phyloP scores from a whole-genome alignment of 2,113 vertebrate species.

The Spheniscus mendiculus region DNA sequence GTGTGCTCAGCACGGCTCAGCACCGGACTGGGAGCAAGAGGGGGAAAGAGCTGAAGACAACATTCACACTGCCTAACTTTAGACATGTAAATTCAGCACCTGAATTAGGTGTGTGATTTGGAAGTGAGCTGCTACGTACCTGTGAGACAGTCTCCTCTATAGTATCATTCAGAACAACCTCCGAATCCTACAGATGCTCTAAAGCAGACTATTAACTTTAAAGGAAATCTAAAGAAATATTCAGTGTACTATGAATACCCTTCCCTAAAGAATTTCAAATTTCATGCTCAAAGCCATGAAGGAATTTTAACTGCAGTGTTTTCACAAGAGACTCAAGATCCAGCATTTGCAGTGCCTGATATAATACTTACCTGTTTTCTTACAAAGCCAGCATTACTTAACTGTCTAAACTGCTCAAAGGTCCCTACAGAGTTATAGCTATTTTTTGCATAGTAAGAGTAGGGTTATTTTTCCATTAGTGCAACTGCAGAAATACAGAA shows the following conservation, averaged over 20 bases:
- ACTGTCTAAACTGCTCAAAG: background rate
- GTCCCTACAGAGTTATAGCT: background rate
- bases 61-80: rapidly evolving
- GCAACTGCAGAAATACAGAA: background rate
- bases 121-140: rapidly evolving
- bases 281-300: rapidly evolving
- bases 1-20: background rate
- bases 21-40: rapidly evolving
- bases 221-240: background rate
- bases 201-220: background rate
- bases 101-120: background rate
- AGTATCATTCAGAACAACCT: background rate
- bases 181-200: background rate
- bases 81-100: background rate
- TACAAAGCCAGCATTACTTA: background rate
- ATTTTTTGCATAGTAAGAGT: background rate
- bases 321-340: background rate
- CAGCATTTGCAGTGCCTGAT: background rate
- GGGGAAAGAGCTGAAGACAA: too few species aligned
- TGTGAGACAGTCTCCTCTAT: rapidly evolving
- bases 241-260: background rate
- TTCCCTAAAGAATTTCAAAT: background rate
- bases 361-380: rapidly evolving
- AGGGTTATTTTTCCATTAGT: background rate
- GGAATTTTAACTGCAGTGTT: background rate